Evolutionary conservation across 1,140 invertebrate genomes (phyloP), one percentile per base, ranked within the genome.

Genomic region (Hestina assimilis): DNA sequence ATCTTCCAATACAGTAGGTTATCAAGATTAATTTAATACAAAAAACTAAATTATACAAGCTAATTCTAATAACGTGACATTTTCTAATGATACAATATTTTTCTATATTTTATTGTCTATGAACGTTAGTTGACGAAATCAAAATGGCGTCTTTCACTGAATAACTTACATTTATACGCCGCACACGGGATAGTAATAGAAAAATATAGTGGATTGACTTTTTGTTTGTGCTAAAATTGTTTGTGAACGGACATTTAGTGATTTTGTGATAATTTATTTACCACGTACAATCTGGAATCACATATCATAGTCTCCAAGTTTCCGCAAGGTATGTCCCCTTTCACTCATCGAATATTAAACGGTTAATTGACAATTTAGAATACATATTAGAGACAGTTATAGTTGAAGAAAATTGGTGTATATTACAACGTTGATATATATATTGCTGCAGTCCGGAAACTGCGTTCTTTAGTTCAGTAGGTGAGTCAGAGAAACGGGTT

Each of bases 61-160:
- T n/a, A n/a, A n/a, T n/a, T 23, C 20, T 54, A 33, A 38, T 46
- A 55, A 55, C 53, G 43, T 55, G 33, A 55, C 42, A 55, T 46
- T 42, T 45, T 40, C 26, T 11, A 26, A 9, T 21, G 23, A 52
- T 43, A 51, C 51, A 35, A 52, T 53, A 41, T 31, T 31, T 2
- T 38, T 75, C 65, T 76, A 57, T 38, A 45, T 52, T 71, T 46
- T 70, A 26, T 83, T 81, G 75, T 85, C 75, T 84, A 63, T 82
- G 58, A 66, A 43, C 47, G 63, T 73, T 83, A 88, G 83, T 86
- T 86, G 85, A 88, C 85, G 85, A 88, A 84, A 86, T 88, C 83
- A 88, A 88, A 86, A 88, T 88, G 83, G 85, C 83, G 83, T 86
- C 83, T 77, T 83, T 86, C 80, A 80, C 72, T 72, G 72, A 67